These are phyloP conservation scores for Rhaphigaster nebulosa DNA, from an alignment of 2,888 invertebrate species.

Conservation along the genomic window DNA sequence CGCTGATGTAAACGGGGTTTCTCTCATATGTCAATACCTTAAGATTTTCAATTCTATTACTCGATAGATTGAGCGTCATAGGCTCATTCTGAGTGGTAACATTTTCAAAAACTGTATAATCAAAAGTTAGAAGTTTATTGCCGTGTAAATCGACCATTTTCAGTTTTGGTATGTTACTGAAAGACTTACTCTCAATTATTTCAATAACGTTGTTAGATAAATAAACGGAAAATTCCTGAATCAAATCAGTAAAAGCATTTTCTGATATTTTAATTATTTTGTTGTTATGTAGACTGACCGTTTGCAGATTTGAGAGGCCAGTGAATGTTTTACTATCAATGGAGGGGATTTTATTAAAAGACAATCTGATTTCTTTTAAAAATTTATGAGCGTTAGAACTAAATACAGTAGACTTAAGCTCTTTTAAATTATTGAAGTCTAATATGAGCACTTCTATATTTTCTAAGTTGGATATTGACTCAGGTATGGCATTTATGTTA, in stretches of 20 bases:
- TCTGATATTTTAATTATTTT: conserved; percentile 79
- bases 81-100: conserved; percentile 77
- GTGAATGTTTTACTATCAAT: conserved; percentile 80
- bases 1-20: conserved; percentile 74
- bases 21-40: neutral
- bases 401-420: conserved; percentile 78
- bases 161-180: conserved; percentile 82
- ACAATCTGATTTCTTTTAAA: conserved; percentile 83
- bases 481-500: conserved; percentile 80
- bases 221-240: conserved; percentile 84
- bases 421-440: conserved; percentile 81
- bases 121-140: conserved; percentile 80
- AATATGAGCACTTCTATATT: conserved; percentile 38
- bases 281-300: conserved; percentile 84
- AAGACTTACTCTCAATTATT: conserved; percentile 80
- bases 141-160: conserved; percentile 85
- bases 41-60: conserved; percentile 74
- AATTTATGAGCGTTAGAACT: conserved; percentile 79
- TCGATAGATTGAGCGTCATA: conserved; percentile 82
- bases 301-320: conserved; percentile 80
- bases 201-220: conserved; percentile 85
- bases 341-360: conserved; percentile 82
- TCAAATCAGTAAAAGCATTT: conserved; percentile 82
- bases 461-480: conserved; percentile 85
- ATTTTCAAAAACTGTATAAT: conserved; percentile 78